phyloP scores from a whole-genome alignment of 1,140 invertebrate genomes.

The Philaenus spumarius region DNA sequence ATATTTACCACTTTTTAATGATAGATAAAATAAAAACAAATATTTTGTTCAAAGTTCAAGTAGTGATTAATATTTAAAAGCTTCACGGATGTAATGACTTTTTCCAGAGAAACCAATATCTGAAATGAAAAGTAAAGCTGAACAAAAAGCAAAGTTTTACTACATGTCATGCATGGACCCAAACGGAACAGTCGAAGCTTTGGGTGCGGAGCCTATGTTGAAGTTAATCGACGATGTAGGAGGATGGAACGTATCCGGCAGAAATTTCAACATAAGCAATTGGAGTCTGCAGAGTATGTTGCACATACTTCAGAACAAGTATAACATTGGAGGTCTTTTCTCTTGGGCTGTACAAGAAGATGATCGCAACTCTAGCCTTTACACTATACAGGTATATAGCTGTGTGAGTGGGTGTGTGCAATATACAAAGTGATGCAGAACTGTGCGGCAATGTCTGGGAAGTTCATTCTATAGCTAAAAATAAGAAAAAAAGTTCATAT shows the following conservation, averaged over 20 bases:
- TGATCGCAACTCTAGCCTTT: slow-evolving; percentile 80
- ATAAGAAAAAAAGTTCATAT: too few species aligned
- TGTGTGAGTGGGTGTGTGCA: too few species aligned
- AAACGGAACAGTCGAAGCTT: slow-evolving; percentile 82
- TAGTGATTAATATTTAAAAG: too few species aligned
- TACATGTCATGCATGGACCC: slow-evolving; percentile 90
- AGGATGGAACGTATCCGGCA: slow-evolving; percentile 63
- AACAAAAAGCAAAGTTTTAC: slow-evolving; percentile 83
- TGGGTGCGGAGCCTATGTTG: slow-evolving; percentile 73
- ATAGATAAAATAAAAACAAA: too few species aligned
- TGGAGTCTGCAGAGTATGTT: slow-evolving; percentile 74
- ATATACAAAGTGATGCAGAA: too few species aligned
- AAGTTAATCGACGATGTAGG: slow-evolving; percentile 73
- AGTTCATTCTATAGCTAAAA: too few species aligned
- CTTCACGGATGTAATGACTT: too few species aligned
- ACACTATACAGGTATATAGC: slow-evolving; percentile 71
- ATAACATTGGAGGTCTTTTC: slow-evolving; percentile 84
- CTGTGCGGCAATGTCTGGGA: too few species aligned
- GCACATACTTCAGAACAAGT: slow-evolving; percentile 75
- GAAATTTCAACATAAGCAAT: slow-evolving; percentile 48
- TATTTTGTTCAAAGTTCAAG: too few species aligned
- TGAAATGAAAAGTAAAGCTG: slow-evolving; percentile 66
- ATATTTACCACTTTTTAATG: too few species aligned
- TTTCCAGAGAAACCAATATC: slow-evolving; percentile 49
- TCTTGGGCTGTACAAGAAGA: slow-evolving; percentile 88